Evolutionary conservation across 2,797 vertebrate genomes (phyloP).

Genomic region (Cyprinodon diabolis): DNA sequence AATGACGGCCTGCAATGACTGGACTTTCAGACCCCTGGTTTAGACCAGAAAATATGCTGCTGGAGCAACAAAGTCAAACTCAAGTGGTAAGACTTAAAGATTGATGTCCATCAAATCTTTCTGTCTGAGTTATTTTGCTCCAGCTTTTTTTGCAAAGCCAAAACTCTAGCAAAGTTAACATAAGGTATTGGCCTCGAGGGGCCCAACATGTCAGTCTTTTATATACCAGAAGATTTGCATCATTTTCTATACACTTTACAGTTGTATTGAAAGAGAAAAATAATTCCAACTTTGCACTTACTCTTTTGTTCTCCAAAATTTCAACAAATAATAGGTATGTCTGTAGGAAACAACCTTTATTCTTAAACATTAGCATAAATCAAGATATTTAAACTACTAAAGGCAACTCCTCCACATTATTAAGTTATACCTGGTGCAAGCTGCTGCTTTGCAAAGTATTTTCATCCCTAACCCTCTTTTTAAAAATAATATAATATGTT

Average conservation of each 20-base stretch:
- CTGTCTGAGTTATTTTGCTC: not conserved
- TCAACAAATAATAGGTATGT: not conserved
- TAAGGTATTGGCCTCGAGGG: not conserved
- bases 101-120: not conserved
- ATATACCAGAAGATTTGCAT: too few species aligned
- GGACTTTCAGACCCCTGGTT: not conserved
- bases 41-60: not conserved
- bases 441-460: slow-evolving; percentile 11
- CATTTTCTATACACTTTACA: not conserved
- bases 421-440: slow-evolving; percentile 36
- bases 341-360: slow-evolving; percentile 8
- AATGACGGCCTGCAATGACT: not conserved
- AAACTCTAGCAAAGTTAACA: not conserved
- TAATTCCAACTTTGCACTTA: too few species aligned
- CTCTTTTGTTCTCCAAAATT: not conserved
- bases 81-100: not conserved
- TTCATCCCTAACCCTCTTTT: slow-evolving; percentile 25
- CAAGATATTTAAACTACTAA: slow-evolving; percentile 57
- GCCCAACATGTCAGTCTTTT: not conserved
- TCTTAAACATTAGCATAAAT: slow-evolving; percentile 81
- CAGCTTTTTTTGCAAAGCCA: not conserved
- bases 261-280: not conserved
- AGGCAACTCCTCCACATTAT: slow-evolving; percentile 41
- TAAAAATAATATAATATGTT: slow-evolving; percentile 9
- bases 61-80: not conserved